These are phyloP conservation scores for Pseudoatta argentina DNA, from an alignment of 1,140 invertebrate genomes.

Conservation along the genomic window DNA sequence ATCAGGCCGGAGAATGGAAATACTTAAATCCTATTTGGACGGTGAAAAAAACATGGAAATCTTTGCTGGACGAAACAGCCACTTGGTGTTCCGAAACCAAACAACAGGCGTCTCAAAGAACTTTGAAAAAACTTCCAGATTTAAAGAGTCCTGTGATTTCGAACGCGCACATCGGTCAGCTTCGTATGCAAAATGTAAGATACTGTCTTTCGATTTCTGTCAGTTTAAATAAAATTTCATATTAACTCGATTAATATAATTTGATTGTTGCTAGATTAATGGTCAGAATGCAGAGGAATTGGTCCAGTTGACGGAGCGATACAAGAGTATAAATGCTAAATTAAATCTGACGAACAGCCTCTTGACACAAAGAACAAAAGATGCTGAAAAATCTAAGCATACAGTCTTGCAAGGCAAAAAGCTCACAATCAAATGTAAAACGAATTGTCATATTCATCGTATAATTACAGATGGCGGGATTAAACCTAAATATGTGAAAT, in stretches of 20 bases:
- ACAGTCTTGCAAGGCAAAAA: conserved; percentile 39
- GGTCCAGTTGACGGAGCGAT: conserved; percentile 59
- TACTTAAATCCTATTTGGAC: conserved; percentile 66
- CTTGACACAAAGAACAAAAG: conserved; percentile 10
- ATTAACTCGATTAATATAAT: not conserved
- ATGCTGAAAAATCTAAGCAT: not conserved
- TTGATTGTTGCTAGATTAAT: conserved; percentile 71
- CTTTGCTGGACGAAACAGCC: conserved; percentile 69
- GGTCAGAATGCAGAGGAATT: conserved; percentile 66
- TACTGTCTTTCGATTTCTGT: conserved; percentile 1
- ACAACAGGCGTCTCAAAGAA: conserved; percentile 44
- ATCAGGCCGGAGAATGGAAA: conserved; percentile 59
- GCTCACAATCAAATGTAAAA: conserved; percentile 66
- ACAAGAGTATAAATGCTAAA: conserved; percentile 48
- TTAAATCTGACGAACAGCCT: conserved; percentile 18
- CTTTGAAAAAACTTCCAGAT: conserved; percentile 23
- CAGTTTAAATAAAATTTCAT: conserved; percentile 19
- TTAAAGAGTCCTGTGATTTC: conserved; percentile 61
- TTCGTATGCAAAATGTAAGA: conserved; percentile 66
- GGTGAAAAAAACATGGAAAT: conserved; percentile 56
- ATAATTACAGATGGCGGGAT: conserved; percentile 34
- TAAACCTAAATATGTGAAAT: conserved; percentile 15
- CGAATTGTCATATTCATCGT: conserved; percentile 58
- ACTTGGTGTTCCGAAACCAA: conserved; percentile 72
- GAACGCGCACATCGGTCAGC: conserved; percentile 59